phyloP scores from a whole-genome alignment of 2,113 vertebrate species.

The Trinectes maculatus region DNA sequence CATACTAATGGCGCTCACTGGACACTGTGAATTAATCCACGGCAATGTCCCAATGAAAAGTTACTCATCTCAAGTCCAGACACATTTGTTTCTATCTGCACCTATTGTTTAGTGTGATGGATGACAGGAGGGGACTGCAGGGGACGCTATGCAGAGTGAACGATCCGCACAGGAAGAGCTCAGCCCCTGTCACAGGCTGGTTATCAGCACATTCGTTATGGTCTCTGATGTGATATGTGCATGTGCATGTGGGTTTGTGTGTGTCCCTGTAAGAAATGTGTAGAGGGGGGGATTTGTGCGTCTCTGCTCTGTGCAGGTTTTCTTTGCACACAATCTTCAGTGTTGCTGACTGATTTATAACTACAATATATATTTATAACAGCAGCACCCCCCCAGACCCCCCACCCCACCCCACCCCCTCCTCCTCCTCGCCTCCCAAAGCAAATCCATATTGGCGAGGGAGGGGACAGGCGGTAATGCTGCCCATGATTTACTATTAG shows the following conservation, averaged over 20 bases:
- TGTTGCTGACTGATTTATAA: conserved; percentile 72
- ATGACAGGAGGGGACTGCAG: not conserved
- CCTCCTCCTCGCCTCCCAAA: conserved; percentile 47
- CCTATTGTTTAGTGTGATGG: not conserved
- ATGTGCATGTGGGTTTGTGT: conserved; percentile 17
- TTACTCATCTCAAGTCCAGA: too few relatives aligned
- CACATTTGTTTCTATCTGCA: not conserved
- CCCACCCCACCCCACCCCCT: too few relatives aligned
- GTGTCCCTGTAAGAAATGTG: conserved; percentile 24
- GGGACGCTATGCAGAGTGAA: conserved; percentile 2
- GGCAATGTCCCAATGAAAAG: too few relatives aligned
- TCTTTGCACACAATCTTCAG: conserved; percentile 25
- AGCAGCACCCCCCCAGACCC: conserved; percentile 1
- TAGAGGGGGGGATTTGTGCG: not conserved
- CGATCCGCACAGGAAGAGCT: conserved; percentile 21
- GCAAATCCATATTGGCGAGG: conserved; percentile 68
- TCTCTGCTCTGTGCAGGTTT: conserved; percentile 18
- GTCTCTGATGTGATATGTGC: conserved; percentile 12
- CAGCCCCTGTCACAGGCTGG: conserved; percentile 2
- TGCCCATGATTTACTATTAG: conserved; percentile 74
- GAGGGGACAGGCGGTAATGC: conserved; percentile 64
- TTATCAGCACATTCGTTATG: conserved; percentile 38
- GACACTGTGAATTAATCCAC: too few relatives aligned
- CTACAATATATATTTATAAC: conserved; percentile 47
- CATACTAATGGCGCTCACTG: too few relatives aligned